A percentile compares a stretch with the other conserved stretches of the same genome.
Conservation (phyloP, 2,888 invertebrate genomes). For the Drosophila monieri region DNA sequence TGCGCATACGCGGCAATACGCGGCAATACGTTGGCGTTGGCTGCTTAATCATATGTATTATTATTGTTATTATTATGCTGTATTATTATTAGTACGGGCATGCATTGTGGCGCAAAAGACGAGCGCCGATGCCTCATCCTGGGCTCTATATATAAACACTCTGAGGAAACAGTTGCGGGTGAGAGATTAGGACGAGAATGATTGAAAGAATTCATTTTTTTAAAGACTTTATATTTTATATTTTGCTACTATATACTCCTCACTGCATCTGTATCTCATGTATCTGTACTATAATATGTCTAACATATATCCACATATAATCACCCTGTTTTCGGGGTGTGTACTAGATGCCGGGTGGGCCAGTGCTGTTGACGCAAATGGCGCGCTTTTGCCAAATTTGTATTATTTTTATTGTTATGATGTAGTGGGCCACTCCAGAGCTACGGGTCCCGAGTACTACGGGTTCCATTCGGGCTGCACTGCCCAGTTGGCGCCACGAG, state of each 20-base stretch:
- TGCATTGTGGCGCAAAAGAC: slow-evolving; percentile 51
- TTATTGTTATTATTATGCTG: slow-evolving; percentile 27
- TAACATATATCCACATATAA: too few species aligned
- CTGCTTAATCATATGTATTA: slow-evolving; percentile 35
- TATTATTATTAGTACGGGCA: slow-evolving; percentile 41
- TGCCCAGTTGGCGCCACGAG: not conserved
- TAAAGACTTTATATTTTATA: too few species aligned
- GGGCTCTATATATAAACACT: slow-evolving; percentile 26
- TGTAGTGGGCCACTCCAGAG: slow-evolving; percentile 22
- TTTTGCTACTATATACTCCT: too few species aligned
- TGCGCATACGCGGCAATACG: slow-evolving; percentile 74
- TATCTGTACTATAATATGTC: too few species aligned
- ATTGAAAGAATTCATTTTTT: not conserved
- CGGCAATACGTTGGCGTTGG: too few species aligned
- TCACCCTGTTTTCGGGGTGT: slow-evolving; percentile 2
- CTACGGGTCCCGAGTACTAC: not conserved
- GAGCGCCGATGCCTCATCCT: slow-evolving; percentile 37
- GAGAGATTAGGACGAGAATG: not conserved
- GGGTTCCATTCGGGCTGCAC: slow-evolving; percentile 7
- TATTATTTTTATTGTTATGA: slow-evolving; percentile 59
- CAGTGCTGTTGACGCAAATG: slow-evolving; percentile 71
- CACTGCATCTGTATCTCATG: too few species aligned
- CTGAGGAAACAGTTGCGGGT: not conserved
- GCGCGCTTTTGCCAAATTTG: slow-evolving; percentile 60
- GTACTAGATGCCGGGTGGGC: slow-evolving; percentile 31